Evolutionary conservation across 2,113 vertebrate genomes (phyloP), one percentile per base, ranked within the genome.

Genomic region (Nerophis lumbriciformis): DNA sequence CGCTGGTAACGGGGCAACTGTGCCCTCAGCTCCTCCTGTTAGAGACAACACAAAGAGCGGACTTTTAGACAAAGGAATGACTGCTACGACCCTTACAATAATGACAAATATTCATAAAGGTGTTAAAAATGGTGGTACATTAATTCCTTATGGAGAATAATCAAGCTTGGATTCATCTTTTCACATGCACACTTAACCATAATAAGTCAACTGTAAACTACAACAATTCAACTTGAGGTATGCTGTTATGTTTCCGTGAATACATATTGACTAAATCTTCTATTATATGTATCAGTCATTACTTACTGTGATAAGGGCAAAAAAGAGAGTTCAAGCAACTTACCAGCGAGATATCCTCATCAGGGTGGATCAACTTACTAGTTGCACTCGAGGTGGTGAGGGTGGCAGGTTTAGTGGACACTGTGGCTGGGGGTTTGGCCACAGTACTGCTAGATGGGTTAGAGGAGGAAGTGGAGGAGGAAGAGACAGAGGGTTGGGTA

Each of bases 291-390:
- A 75, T 75, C 83, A 83, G 64, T 70, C 78, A 90, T 91, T 91
- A 91, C 90, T 91, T 91, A 92, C 90, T 88, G 89, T 91, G 88
- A 76, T 89, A 87, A 91, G 79, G 75, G 74, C 82, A 89, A 83
- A 87, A 81, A 60, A 63, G 76, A 88, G 84, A 85, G 86, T 71
- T 85, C 69, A 72, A 88, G 81, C 80, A 70, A 99, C 97, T 99
- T 94, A 99, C 97, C 96, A 99, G 91, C 73, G 97, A 98, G 92
- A 98, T 96, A 94, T 98, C 96, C 95, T 99, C 97, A 97, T 99
- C 97, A 93, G 96, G 97, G 85, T 98, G 95, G 94, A 99, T 98
- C 95, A 98, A 98, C 97, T 98, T 98, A 98, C 97, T 98, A 92
- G 97, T 98, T 93, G 97, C 97, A 93, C 97, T 99, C 91, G 94